Conservation (phyloP, 2,113 vertebrate species). For the Ictalurus punctatus region DNA sequence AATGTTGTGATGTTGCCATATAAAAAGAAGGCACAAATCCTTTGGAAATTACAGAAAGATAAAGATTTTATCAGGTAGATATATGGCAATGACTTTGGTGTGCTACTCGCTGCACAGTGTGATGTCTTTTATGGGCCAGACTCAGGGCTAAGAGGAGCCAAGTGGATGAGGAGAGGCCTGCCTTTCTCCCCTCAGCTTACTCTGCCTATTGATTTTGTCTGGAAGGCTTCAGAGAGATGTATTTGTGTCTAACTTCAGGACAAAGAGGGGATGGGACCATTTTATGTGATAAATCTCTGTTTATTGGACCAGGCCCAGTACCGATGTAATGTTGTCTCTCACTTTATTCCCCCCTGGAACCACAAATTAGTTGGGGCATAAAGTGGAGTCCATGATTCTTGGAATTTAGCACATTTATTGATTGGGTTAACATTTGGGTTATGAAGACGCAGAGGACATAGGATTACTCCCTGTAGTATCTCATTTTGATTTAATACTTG, state of each 20-base stretch:
- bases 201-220: slow-evolving; percentile 75
- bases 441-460: slow-evolving; percentile 12
- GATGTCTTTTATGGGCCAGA: slow-evolving; percentile 64
- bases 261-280: slow-evolving; percentile 55
- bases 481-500: not conserved
- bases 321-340: slow-evolving; percentile 47
- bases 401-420: slow-evolving; percentile 32
- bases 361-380: not conserved
- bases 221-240: slow-evolving; percentile 68
- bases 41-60: slow-evolving; percentile 17
- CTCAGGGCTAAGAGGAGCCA: slow-evolving; percentile 64
- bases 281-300: slow-evolving; percentile 60
- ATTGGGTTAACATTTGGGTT: slow-evolving; percentile 42
- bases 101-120: slow-evolving; percentile 57
- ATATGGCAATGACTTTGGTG: slow-evolving; percentile 65
- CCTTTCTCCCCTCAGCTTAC: slow-evolving; percentile 63
- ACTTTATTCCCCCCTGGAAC: slow-evolving; percentile 42
- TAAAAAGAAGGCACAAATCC: not conserved
- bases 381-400: not conserved
- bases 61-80: slow-evolving; percentile 53
- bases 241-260: slow-evolving; percentile 64
- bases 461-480: slow-evolving; percentile 14
- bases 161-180: slow-evolving; percentile 69
- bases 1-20: not conserved
- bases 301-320: slow-evolving; percentile 59